These are phyloP conservation scores for Ptychochromis oligacanthus DNA, from an alignment of 2,113 vertebrate species.

Conservation along the genomic window DNA sequence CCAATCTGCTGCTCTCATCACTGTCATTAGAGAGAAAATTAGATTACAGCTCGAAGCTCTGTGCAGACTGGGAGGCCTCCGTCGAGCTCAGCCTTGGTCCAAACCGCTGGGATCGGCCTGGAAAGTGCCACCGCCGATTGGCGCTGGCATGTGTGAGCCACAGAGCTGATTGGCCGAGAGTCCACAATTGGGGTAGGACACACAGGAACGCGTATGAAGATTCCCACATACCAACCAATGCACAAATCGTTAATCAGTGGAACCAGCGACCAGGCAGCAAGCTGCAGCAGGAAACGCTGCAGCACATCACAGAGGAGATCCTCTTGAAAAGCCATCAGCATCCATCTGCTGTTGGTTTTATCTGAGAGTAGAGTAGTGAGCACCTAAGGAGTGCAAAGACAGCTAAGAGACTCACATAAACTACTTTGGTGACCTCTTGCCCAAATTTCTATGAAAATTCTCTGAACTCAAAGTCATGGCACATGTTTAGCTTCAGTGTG, in stretches of 20 bases:
- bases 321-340: not conserved
- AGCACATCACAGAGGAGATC: not conserved
- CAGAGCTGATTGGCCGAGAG: slow-evolving; percentile 21
- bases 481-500: not conserved
- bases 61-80: slow-evolving; percentile 10
- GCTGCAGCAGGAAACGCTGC: not conserved
- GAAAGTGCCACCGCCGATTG: not conserved
- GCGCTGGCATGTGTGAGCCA: not conserved
- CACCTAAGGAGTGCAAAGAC: not conserved
- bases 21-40: slow-evolving; percentile 22
- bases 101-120: slow-evolving; percentile 1
- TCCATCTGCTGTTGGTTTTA: not conserved
- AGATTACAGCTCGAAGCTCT: slow-evolving; percentile 4
- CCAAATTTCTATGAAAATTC: not conserved
- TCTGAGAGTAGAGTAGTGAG: not conserved
- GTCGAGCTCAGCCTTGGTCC: not conserved
- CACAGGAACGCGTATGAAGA: not conserved
- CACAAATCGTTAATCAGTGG: not conserved
- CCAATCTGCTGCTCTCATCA: slow-evolving; percentile 39
- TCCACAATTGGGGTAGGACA: not conserved
- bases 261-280: not conserved
- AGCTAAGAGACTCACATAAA: not conserved
- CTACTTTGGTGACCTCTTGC: not conserved
- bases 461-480: not conserved
- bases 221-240: not conserved